These are phyloP conservation scores for Platerodrilus igneus DNA, from an alignment of 2,888 invertebrate species.

Conservation along the genomic window DNA sequence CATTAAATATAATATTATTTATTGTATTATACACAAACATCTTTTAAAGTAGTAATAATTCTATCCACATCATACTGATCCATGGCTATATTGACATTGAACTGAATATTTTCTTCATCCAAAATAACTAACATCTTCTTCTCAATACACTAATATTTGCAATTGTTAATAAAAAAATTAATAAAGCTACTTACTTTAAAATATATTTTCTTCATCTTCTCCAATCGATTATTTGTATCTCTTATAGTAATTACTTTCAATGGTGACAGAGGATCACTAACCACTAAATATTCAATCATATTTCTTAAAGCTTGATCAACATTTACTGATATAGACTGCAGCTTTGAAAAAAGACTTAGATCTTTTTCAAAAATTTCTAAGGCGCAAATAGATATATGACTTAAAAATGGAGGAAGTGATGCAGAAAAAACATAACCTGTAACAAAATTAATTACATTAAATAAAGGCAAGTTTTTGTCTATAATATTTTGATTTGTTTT, in stretches of 20 bases:
- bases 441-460: no score
- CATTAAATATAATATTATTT: no score
- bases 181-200: conserved; percentile 22
- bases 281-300: conserved; percentile 39
- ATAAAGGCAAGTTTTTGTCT: no score
- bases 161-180: no score
- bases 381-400: conserved; percentile 78
- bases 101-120: conserved; percentile 33
- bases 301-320: conserved; percentile 53
- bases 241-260: conserved; percentile 27
- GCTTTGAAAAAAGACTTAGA: conserved; percentile 58
- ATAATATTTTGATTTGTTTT: no score
- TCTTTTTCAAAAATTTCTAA: conserved; percentile 67
- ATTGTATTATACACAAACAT: no score
- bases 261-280: conserved; percentile 41
- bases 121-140: conserved; percentile 36
- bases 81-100: conserved; percentile 38
- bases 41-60: conserved; percentile 31
- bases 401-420: conserved; percentile 85
- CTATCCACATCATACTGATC: conserved; percentile 29
- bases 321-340: conserved; percentile 56
- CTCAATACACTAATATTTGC: conserved; percentile 33
- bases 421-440: conserved; percentile 93
- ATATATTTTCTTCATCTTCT: conserved; percentile 30
- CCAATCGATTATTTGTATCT: conserved; percentile 11